phyloP scores from a whole-genome alignment of 2,113 vertebrate genomes.

The Gymnarchus niloticus region DNA sequence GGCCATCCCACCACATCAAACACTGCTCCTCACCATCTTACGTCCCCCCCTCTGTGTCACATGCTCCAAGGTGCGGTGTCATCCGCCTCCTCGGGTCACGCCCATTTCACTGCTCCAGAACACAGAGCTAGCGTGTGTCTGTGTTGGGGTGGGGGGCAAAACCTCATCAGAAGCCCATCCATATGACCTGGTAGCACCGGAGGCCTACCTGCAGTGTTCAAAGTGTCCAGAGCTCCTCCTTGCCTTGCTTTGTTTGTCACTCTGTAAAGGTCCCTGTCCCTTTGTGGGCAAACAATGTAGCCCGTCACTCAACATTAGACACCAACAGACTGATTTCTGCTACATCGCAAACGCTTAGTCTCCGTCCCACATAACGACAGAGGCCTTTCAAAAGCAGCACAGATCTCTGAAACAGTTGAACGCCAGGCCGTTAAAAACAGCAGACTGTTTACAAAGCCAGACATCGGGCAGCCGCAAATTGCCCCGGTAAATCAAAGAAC shows the following conservation, averaged over 20 bases:
- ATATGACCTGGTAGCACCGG: background rate
- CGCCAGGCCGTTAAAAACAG: background rate
- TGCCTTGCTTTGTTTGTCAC: background rate
- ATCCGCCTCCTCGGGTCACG: background rate
- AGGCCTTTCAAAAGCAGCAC: constrained; percentile 44
- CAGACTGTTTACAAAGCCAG: constrained; percentile 17
- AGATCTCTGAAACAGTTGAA: constrained; percentile 1
- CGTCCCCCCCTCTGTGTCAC: background rate
- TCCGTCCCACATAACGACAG: constrained; percentile 58
- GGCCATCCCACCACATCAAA: background rate
- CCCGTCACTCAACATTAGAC: constrained; percentile 58
- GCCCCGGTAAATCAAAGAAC: constrained; percentile 1
- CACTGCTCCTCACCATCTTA: background rate
- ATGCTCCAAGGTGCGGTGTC: background rate
- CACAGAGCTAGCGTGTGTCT: background rate
- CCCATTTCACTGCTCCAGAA: background rate
- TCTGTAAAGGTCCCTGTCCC: background rate
- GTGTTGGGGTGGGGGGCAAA: background rate
- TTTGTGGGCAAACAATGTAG: constrained; percentile 50
- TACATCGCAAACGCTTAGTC: constrained; percentile 44
- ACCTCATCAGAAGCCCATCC: too few species aligned
- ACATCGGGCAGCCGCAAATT: constrained; percentile 10
- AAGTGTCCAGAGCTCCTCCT: background rate
- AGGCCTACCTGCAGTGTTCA: background rate
- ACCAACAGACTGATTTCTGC: constrained; percentile 56